Percentiles rank a stretch among this genome's conserved stretches.
These are phyloP conservation scores for Alces alces DNA, from an alignment of 2,113 vertebrate species.

Conservation along the genomic window DNA sequence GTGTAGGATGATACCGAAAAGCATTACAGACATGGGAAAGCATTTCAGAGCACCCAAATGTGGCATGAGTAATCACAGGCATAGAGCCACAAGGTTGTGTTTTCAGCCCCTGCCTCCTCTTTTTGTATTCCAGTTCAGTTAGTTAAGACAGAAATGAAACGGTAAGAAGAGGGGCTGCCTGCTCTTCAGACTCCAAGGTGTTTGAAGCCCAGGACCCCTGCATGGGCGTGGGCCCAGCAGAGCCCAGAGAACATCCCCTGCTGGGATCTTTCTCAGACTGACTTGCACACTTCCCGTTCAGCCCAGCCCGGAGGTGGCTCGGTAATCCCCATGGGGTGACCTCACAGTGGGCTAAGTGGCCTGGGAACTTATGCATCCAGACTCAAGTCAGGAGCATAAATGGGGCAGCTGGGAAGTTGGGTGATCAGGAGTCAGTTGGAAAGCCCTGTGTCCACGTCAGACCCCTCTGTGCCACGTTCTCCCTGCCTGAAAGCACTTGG, in stretches of 20 bases:
- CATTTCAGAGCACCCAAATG: constrained; percentile 49
- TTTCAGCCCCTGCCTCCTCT: neutral
- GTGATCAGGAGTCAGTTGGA: neutral
- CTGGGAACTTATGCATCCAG: constrained; percentile 31
- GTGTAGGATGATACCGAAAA: constrained; percentile 56
- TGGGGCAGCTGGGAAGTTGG: neutral
- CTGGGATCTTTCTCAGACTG: neutral
- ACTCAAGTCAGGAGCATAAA: constrained; percentile 9
- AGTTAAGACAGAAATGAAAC: neutral
- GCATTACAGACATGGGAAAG: constrained; percentile 68
- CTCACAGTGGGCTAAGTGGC: neutral
- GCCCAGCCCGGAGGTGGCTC: neutral
- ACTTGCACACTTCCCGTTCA: neutral
- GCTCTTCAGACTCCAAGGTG: neutral
- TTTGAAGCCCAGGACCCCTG: neutral
- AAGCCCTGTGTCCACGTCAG: neutral
- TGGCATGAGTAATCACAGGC: constrained; percentile 50
- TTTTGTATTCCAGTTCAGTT: neutral
- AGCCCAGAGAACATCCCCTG: neutral
- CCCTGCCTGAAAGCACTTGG: neutral
- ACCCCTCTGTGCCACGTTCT: neutral
- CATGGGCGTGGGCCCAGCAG: neutral
- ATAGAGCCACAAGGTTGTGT: constrained; percentile 14
- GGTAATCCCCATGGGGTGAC: constrained; percentile 15
- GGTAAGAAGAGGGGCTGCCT: neutral